Percentiles rank a stretch among this genome's conserved stretches.
phyloP scores from a whole-genome alignment of 2,888 invertebrate genomes.

The Criorhina ranunculi region DNA sequence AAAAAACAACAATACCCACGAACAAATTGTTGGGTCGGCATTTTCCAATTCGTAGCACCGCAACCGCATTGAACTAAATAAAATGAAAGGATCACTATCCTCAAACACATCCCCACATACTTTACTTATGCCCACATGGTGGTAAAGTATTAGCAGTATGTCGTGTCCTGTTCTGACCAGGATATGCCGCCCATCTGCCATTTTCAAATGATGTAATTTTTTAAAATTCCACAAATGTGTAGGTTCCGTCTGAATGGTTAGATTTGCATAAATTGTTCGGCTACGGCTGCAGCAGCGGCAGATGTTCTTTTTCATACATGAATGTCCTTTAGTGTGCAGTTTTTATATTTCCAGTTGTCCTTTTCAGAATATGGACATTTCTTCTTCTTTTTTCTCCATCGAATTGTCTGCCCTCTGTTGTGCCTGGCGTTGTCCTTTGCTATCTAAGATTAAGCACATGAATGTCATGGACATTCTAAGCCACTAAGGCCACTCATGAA shows the following conservation, averaged over 20 bases:
- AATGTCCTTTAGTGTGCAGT: slow-evolving; percentile 53
- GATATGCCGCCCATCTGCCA: slow-evolving; percentile 68
- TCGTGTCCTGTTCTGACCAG: slow-evolving; percentile 37
- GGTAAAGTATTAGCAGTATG: slow-evolving; percentile 51
- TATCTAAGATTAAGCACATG: slow-evolving; percentile 17
- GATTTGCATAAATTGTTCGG: slow-evolving; percentile 71
- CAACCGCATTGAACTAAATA: slow-evolving; percentile 70
- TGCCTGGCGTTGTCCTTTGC: slow-evolving; percentile 1
- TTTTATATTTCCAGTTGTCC: slow-evolving; percentile 33
- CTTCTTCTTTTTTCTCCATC: slow-evolving; percentile 26
- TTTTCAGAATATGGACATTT: slow-evolving; percentile 43
- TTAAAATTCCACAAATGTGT: slow-evolving; percentile 73
- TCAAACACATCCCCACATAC: slow-evolving; percentile 20
- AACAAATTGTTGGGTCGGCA: slow-evolving; percentile 71
- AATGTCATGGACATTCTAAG: slow-evolving; percentile 42
- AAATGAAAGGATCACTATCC: slow-evolving; percentile 52
- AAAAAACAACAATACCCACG: slow-evolving; percentile 48
- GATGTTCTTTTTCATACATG: slow-evolving; percentile 63
- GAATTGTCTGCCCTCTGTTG: background rate
- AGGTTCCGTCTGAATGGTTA: slow-evolving; percentile 70
- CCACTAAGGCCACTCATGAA: slow-evolving; percentile 35
- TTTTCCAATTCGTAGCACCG: slow-evolving; percentile 58
- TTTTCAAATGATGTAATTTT: slow-evolving; percentile 73
- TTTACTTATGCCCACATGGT: background rate
- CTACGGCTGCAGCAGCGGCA: slow-evolving; percentile 53